Evolutionary conservation across 2,797 vertebrate genomes (phyloP).

Genomic region (Epinephelus awoara): DNA sequence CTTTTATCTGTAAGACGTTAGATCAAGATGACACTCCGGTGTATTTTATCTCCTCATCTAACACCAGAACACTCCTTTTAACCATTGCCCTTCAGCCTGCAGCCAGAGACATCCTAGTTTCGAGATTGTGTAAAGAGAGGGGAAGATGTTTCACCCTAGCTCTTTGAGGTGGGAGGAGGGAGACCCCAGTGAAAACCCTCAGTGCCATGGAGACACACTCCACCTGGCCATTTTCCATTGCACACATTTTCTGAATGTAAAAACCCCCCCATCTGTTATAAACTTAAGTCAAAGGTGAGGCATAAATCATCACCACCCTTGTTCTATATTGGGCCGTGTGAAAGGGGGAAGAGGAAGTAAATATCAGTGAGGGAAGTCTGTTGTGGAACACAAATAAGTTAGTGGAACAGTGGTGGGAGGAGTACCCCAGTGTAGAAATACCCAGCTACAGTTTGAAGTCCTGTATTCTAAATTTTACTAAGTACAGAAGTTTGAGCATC

Average conservation of each 20-base stretch:
- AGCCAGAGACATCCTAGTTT: background rate
- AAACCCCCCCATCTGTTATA: slow-evolving; percentile 12
- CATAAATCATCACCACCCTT: slow-evolving; percentile 22
- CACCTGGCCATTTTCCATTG: slow-evolving; percentile 53
- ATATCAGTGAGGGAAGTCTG: slow-evolving; percentile 4
- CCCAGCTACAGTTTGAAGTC: too few relatives aligned
- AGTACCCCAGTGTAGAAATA: background rate
- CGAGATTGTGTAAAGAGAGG: background rate
- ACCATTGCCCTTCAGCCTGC: background rate
- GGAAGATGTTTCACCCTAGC: background rate
- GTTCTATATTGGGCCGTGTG: background rate
- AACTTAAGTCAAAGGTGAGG: slow-evolving; percentile 25
- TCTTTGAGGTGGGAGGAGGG: slow-evolving; percentile 54
- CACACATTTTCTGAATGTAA: slow-evolving; percentile 28
- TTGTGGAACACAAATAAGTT: background rate
- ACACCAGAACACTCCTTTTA: background rate
- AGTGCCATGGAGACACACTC: background rate
- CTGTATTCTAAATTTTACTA: too few relatives aligned
- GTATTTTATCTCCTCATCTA: background rate
- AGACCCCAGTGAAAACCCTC: slow-evolving; percentile 64
- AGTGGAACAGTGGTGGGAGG: too few relatives aligned
- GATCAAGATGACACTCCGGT: background rate
- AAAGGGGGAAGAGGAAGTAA: background rate
- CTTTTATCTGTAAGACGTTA: background rate
- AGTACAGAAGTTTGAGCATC: too few relatives aligned